Evolutionary conservation across 2,113 vertebrate species (phyloP).

Genomic region (Murina feae): DNA sequence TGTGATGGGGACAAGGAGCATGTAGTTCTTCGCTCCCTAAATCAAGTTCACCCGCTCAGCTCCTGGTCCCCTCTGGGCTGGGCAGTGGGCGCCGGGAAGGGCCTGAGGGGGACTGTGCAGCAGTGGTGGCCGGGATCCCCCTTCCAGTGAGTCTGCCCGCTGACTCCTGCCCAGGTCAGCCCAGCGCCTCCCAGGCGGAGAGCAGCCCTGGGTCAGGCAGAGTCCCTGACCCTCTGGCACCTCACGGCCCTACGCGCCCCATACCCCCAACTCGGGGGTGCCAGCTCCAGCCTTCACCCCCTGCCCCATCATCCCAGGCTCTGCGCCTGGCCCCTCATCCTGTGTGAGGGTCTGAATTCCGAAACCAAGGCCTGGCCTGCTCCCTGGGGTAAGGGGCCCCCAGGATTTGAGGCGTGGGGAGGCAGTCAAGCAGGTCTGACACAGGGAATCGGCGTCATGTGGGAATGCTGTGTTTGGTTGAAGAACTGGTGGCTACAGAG

Average conservation of each 20-base stretch:
- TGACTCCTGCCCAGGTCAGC: background rate
- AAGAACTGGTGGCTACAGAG: rapidly evolving
- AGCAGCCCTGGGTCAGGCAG: background rate
- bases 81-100: background rate
- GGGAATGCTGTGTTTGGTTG: background rate
- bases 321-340: background rate
- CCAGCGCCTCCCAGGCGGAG: rapidly evolving
- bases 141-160: background rate
- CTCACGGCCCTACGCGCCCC: rapidly evolving
- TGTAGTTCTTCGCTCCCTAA: rapidly evolving
- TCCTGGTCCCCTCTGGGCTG: background rate
- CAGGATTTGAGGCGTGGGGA: background rate
- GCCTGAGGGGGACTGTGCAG: rapidly evolving
- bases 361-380: background rate
- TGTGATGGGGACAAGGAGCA: rapidly evolving
- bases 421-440: background rate
- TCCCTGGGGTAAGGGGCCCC: background rate
- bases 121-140: rapidly evolving
- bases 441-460: rapidly evolving
- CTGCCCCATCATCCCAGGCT: background rate
- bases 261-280: rapidly evolving
- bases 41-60: rapidly evolving
- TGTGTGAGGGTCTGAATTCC: background rate
- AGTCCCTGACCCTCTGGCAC: background rate
- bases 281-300: background rate